A percentile compares a stretch with the other conserved stretches of the same genome.
These are phyloP conservation scores for Drosophila nigromelanica DNA, from an alignment of 1,140 invertebrate genomes.

Conservation along the genomic window DNA sequence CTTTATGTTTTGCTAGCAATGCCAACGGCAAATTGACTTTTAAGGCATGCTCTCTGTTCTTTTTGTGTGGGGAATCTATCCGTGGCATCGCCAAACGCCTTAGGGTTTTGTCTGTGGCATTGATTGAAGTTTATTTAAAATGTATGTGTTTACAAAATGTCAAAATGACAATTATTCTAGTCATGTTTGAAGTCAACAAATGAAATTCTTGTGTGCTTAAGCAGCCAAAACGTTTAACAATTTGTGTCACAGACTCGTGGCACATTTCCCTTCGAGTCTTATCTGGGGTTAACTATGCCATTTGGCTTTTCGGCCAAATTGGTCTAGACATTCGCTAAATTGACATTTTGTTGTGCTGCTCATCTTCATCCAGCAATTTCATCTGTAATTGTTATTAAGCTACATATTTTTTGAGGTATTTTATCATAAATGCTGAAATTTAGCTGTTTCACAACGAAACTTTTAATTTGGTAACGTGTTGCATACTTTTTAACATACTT, in stretches of 20 bases:
- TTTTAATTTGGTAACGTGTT: neutral
- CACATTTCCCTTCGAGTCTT: slow-evolving; percentile 5
- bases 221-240: slow-evolving; percentile 21
- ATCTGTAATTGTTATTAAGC: slow-evolving; percentile 2
- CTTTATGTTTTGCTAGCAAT: slow-evolving; percentile 75
- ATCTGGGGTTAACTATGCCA: slow-evolving; percentile 42
- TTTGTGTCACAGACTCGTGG: slow-evolving; percentile 3
- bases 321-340: slow-evolving; percentile 59
- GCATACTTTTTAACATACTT: slow-evolving; percentile 21
- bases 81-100: slow-evolving; percentile 48
- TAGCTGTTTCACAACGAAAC: neutral
- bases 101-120: slow-evolving; percentile 59
- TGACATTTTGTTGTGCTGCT: slow-evolving; percentile 15
- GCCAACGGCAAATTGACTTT: slow-evolving; percentile 79
- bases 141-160: slow-evolving; percentile 70
- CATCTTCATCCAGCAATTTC: slow-evolving; percentile 12
- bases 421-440: neutral
- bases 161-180: slow-evolving; percentile 72
- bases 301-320: slow-evolving; percentile 51
- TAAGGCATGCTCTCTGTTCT: slow-evolving; percentile 56
- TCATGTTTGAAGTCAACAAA: slow-evolving; percentile 42
- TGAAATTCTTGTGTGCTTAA: slow-evolving; percentile 26
- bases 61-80: slow-evolving; percentile 56
- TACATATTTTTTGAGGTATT: neutral
- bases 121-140: slow-evolving; percentile 81